phyloP scores from a whole-genome alignment of 2,113 vertebrate genomes.

The Channa argus region DNA sequence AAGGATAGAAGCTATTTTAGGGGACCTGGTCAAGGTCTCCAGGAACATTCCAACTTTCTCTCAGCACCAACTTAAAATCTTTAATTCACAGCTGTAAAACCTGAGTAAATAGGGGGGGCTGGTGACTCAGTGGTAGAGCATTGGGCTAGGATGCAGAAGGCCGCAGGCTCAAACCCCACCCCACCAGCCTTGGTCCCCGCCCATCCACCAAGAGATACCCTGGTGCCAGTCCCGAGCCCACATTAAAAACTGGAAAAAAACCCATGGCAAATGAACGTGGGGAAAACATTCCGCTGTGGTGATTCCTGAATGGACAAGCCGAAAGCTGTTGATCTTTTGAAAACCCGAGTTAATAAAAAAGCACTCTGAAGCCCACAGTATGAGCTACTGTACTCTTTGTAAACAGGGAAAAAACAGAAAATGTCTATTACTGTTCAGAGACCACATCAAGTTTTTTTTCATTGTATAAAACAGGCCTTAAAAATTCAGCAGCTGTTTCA shows the following conservation, averaged over 20 bases:
- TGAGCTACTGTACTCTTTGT: constrained; percentile 48
- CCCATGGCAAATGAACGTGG: too few species aligned
- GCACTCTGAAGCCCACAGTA: constrained; percentile 72
- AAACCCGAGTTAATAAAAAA: constrained; percentile 41
- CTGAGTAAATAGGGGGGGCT: constrained; percentile 68
- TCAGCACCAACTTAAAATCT: constrained; percentile 76
- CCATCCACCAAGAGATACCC: too few species aligned
- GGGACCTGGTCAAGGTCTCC: constrained; percentile 63
- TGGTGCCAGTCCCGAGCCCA: too few species aligned
- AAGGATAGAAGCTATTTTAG: constrained; percentile 64
- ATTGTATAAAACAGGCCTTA: constrained; percentile 74
- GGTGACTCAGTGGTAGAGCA: too few species aligned
- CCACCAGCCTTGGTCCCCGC: too few species aligned
- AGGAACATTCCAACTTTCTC: constrained; percentile 55
- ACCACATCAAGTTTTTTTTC: constrained; percentile 57
- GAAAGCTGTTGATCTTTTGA: too few species aligned
- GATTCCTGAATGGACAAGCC: too few species aligned
- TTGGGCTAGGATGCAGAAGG: too few species aligned
- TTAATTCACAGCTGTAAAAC: constrained; percentile 80
- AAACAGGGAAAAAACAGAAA: constrained; percentile 5
- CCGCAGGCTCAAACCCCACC: too few species aligned
- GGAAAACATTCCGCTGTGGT: too few species aligned
- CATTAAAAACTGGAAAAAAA: too few species aligned
- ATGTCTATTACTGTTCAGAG: constrained; percentile 64
- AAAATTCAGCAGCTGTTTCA: constrained; percentile 77